Evolutionary conservation across 2,113 vertebrate species (phyloP).

Genomic region (Leuciscus idus): DNA sequence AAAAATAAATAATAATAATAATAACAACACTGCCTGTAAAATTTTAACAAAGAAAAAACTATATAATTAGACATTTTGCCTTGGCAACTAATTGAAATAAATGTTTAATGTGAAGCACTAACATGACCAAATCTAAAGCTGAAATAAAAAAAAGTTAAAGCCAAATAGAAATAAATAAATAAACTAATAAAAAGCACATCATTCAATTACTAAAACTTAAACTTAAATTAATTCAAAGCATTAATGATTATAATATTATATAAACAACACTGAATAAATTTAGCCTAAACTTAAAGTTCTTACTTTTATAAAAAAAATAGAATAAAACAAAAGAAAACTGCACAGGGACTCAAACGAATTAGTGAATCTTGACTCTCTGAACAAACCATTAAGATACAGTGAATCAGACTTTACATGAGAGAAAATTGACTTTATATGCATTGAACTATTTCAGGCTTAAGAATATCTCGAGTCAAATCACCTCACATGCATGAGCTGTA

Average conservation of each 20-base stretch:
- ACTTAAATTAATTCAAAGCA: neutral
- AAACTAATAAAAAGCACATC: neutral
- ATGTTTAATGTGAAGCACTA: neutral
- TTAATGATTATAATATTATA: neutral
- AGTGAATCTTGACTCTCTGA: neutral
- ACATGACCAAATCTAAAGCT: neutral
- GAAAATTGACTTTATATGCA: neutral
- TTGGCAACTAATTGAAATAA: neutral
- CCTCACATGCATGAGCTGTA: too few species aligned
- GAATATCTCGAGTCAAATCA: neutral
- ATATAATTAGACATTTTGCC: neutral
- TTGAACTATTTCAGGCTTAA: neutral
- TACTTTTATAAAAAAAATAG: neutral
- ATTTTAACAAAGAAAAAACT: neutral
- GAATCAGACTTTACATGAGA: neutral
- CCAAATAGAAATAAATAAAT: neutral
- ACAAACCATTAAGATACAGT: neutral
- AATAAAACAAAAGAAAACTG: neutral
- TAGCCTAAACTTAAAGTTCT: neutral
- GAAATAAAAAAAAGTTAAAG: neutral
- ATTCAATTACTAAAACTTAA: neutral
- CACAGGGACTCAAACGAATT: neutral
- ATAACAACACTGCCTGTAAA: too few species aligned
- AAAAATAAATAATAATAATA: too few species aligned
- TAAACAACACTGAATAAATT: neutral